Evolutionary conservation across 2,888 invertebrate genomes (phyloP).

Genomic region (Meloe dianella): DNA sequence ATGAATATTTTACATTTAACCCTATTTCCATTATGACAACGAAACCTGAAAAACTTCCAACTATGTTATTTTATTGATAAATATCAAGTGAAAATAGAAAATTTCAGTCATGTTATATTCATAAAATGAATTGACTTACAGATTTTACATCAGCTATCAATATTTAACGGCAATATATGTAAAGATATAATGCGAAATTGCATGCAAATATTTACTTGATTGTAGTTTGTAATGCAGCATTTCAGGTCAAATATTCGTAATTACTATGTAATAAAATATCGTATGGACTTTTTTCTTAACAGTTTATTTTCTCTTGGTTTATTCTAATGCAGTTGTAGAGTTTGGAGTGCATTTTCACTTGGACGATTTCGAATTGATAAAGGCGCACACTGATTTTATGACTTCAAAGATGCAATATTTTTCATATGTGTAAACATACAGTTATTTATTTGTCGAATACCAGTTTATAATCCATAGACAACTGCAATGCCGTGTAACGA

Average conservation of each 20-base stretch:
- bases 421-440: background rate
- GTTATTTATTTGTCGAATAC: constrained; percentile 5
- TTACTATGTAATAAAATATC: background rate
- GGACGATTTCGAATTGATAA: background rate
- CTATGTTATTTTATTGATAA: background rate
- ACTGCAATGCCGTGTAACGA: background rate
- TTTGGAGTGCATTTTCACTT: background rate
- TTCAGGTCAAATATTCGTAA: background rate
- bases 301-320: background rate
- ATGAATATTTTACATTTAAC: background rate
- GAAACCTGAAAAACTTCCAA: background rate
- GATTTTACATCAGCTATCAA: background rate
- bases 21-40: background rate
- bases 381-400: background rate
- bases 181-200: background rate
- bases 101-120: background rate
- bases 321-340: background rate
- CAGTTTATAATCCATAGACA: constrained; percentile 5
- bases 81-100: background rate
- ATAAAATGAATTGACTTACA: background rate
- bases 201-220: background rate
- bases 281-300: background rate
- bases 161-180: background rate
- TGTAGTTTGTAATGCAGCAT: background rate
- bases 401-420: constrained; percentile 4